Base-by-base conservation (phyloP, 1,140 invertebrate genomes). In the Lethrus apterus region DNA sequence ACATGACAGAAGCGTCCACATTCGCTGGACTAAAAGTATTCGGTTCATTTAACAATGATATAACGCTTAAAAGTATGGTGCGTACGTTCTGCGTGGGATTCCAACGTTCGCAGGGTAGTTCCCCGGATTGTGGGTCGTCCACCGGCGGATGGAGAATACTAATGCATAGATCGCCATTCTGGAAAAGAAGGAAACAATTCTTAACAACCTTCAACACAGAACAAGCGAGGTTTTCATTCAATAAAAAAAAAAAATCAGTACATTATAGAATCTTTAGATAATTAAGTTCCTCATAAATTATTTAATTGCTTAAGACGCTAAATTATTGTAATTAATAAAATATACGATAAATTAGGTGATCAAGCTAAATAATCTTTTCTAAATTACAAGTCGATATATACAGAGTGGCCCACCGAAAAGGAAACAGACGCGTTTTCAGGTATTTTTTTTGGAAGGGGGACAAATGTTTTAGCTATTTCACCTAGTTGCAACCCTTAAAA, bases 1-100 rank as follows among this genome's bases (percentile, higher is more conserved):
- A 99, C 93, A 98, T 98, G 18, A 99, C 94, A 34, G 93, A 97
- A 14, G 97, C 96, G 75, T 99, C 97, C 11, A 99, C 97, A 71
- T 99, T 99, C 43, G 97, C 97, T 24, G 97, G 96, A 64, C 94
- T 98, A 69, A 86, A 98, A 56, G 95, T 99, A 73, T 99, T 99
- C 33, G 97, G 97, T 71, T 99, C 97, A 73, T 99, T 99, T 52
- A 99, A 74, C 32, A 99, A 75, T 13, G 95, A 99, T 57, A 99
- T 99, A 35, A 99, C 96, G 55, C 93, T 98, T 20, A 99, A 76
- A 44, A 99, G 73, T 62, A 99, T 93, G 44, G 96, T 99, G 66
- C 95, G 84, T 49, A 99, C 96, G 68, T 93, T 98, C 75, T 99
- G 97, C 44, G 97, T 99, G 20, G 97, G 97, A 77, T 99, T 99